Evolutionary conservation across 1,140 invertebrate species (phyloP).

Genomic region (Palaemon carinicauda): DNA sequence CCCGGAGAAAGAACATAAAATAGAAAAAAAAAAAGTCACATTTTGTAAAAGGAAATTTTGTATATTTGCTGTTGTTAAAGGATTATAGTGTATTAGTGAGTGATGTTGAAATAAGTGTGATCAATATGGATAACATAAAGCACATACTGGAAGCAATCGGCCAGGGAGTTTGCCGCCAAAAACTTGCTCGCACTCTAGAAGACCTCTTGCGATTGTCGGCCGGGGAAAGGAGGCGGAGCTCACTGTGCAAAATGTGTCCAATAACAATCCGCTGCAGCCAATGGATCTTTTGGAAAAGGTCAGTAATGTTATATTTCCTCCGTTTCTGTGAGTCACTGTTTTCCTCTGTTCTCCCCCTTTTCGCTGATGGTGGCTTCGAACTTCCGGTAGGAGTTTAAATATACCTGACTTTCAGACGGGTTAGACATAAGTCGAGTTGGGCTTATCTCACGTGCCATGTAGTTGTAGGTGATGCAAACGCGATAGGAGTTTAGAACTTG

Average conservation of each 20-base stretch:
- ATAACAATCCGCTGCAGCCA: slow-evolving; percentile 39
- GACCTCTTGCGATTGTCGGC: slow-evolving; percentile 14
- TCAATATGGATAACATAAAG: neutral
- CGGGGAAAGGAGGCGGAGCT: slow-evolving; percentile 38
- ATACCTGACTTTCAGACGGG: neutral
- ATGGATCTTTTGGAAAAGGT: slow-evolving; percentile 51
- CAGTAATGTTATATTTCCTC: slow-evolving; percentile 5
- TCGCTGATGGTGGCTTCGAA: neutral
- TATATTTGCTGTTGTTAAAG: too few relatives aligned
- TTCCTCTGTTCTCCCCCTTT: neutral
- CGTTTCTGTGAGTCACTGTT: neutral
- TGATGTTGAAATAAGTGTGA: neutral
- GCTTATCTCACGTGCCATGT: too few relatives aligned
- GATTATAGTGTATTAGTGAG: too few relatives aligned
- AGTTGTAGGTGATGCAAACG: neutral
- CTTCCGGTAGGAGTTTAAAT: neutral
- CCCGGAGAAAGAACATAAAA: too few relatives aligned
- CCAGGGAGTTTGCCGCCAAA: neutral
- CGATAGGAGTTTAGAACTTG: too few relatives aligned
- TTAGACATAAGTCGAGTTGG: too few relatives aligned
- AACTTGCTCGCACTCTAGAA: neutral
- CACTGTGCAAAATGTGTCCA: slow-evolving; percentile 42
- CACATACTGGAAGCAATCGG: neutral
- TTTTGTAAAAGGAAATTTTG: too few relatives aligned
- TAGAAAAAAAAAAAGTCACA: too few relatives aligned